These are phyloP conservation scores for Epinephelus awoara DNA, from an alignment of 2,797 vertebrate species.

Conservation along the genomic window DNA sequence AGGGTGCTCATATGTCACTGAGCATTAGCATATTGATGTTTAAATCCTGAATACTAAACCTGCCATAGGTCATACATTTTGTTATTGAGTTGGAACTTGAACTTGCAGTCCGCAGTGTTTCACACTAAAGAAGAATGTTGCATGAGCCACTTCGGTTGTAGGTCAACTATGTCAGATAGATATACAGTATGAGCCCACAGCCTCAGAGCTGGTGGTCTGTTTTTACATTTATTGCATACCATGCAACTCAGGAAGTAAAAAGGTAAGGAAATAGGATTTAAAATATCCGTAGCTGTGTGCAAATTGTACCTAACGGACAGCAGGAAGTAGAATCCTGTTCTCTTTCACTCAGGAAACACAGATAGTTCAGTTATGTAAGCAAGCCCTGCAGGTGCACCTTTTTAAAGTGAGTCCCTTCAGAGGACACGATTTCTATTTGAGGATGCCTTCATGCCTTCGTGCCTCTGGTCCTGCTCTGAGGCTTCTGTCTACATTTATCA, in stretches of 20 bases:
- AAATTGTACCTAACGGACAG: neutral
- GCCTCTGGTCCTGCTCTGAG: constrained; percentile 29
- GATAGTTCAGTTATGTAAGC: constrained; percentile 27
- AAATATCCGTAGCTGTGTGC: neutral
- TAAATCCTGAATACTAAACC: neutral
- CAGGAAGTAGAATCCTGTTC: constrained; percentile 20
- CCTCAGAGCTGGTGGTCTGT: neutral
- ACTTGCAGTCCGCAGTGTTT: neutral
- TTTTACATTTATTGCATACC: neutral
- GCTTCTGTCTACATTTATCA: constrained; percentile 31
- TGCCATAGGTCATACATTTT: neutral
- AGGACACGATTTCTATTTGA: constrained; percentile 46
- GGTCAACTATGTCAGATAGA: neutral
- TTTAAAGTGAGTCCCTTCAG: constrained; percentile 8
- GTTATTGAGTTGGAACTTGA: neutral
- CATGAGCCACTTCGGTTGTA: neutral
- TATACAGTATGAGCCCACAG: neutral
- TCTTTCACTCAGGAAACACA: constrained; percentile 43
- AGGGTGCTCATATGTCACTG: neutral
- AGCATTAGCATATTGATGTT: neutral
- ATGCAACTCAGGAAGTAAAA: neutral
- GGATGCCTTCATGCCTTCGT: constrained; percentile 37
- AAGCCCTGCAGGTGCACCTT: constrained; percentile 52
- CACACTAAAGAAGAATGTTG: neutral
- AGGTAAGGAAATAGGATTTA: too few species aligned